These are phyloP conservation scores for Drosophila saltans DNA, from an alignment of 1,140 invertebrate species.

Conservation along the genomic window DNA sequence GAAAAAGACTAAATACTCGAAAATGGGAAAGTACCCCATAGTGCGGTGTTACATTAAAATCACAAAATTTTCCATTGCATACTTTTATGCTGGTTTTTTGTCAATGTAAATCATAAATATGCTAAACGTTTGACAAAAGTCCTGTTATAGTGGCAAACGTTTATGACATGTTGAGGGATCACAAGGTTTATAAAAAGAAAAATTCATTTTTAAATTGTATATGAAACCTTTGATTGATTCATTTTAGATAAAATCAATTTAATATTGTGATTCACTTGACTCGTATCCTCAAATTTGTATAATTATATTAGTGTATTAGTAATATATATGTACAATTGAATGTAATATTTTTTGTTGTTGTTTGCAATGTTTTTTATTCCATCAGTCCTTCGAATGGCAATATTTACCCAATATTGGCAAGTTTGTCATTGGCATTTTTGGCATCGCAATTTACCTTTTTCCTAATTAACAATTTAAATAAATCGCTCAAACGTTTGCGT, in stretches of 20 bases:
- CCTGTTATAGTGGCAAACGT: no score
- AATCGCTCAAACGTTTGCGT: slow-evolving; percentile 64
- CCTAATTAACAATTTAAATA: slow-evolving; percentile 83
- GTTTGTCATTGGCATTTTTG: slow-evolving; percentile 54
- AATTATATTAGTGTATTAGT: slow-evolving; percentile 9
- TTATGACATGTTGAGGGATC: no score
- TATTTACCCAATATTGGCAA: slow-evolving; percentile 10
- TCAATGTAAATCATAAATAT: no score
- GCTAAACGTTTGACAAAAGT: no score
- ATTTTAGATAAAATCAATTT: slow-evolving; percentile 1
- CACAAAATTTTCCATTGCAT: no score
- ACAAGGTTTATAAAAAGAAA: no score
- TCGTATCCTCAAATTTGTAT: not conserved
- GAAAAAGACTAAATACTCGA: no score
- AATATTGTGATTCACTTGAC: not conserved
- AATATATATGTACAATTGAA: slow-evolving; percentile 2
- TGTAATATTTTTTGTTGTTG: not conserved
- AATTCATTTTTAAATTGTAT: no score
- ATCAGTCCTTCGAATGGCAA: not conserved
- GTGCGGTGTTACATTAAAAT: no score
- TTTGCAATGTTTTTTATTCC: not conserved
- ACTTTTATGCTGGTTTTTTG: no score
- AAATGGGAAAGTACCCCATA: no score
- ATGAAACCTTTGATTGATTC: not conserved
- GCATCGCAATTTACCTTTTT: slow-evolving; percentile 67